Base-by-base conservation (phyloP, 2,797 vertebrate species). In the Orientallactaga sibirica region DNA sequence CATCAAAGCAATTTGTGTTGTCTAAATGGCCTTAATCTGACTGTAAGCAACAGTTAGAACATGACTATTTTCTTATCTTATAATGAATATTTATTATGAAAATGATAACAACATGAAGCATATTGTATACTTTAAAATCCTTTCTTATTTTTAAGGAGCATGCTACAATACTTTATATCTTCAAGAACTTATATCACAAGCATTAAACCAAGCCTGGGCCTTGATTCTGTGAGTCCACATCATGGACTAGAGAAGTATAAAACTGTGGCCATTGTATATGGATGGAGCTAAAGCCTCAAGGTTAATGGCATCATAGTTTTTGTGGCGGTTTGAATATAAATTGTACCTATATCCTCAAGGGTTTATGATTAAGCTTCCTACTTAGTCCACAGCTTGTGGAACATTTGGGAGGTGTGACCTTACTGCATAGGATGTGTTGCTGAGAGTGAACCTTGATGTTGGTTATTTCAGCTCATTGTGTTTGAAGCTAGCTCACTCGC, bases 21-120 rank as follows among this genome's bases (percentile, higher is more conserved):
- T 67, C 58, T 66, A 85, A 77, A 84, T 94, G 37, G 62, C 78
- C 75, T 62, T 80, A 94, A 90, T 10, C 15, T 88, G 29, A 82
- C 52, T 73, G 67, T 77, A 83, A 80, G 41, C 37, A 81, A 82
- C 19, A 84, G 24, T 29, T 71, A 84, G 3, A 79, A 66, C 7
- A 41, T 52, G 76, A 52, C 19, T 14, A 62, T 73, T 77, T 91
- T 88, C 48, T 75, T 64, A 15, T 93, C 79, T 87, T 77, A 81
- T 58, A 37, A 81, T 14, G 73, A 66, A 62, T 71, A 58, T 43
- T 91, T 74, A 86, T 76, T 81, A 86, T 62, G 24, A 90, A 92
- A 93, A 52, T 29, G 68, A 79, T 67, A 62, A 1, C 71, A 78
- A 89, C 19, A 12, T 9, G 86, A 88, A 86, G 62, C 14, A 78